These are phyloP conservation scores for Pantherophis vulpinus DNA, from an alignment of 2,797 vertebrate genomes.

Conservation along the genomic window DNA sequence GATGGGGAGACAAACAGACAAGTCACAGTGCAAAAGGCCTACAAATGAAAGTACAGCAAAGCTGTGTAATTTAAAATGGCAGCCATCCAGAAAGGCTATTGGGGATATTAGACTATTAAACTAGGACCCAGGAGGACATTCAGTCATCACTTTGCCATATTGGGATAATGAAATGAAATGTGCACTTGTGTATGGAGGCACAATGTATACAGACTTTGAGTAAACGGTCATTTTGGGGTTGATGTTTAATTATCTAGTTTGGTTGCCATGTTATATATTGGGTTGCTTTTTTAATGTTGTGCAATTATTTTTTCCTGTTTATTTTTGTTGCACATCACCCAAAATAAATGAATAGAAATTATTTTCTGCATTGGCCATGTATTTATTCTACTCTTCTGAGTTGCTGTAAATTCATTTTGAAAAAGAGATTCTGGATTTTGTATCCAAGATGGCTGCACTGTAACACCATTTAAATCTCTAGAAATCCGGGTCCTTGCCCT, in stretches of 20 bases:
- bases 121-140: not conserved
- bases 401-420: not conserved
- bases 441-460: not conserved
- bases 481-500: not conserved
- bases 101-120: not conserved
- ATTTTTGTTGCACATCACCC: not conserved
- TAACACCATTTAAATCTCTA: no score
- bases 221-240: not conserved
- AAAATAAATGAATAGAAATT: not conserved
- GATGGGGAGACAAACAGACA: not conserved
- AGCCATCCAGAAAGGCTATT: not conserved
- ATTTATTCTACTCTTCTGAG: not conserved
- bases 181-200: not conserved
- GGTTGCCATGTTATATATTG: not conserved
- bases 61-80: fast-evolving
- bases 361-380: not conserved
- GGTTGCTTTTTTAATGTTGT: not conserved
- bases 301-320: not conserved
- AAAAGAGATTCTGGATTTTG: not conserved
- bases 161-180: not conserved
- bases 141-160: not conserved
- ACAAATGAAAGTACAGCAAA: not conserved
- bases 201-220: not conserved
- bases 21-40: fast-evolving
- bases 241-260: not conserved